Base-by-base conservation (phyloP, 2,888 invertebrate genomes). In the Archaeoteleia sp. region DNA sequence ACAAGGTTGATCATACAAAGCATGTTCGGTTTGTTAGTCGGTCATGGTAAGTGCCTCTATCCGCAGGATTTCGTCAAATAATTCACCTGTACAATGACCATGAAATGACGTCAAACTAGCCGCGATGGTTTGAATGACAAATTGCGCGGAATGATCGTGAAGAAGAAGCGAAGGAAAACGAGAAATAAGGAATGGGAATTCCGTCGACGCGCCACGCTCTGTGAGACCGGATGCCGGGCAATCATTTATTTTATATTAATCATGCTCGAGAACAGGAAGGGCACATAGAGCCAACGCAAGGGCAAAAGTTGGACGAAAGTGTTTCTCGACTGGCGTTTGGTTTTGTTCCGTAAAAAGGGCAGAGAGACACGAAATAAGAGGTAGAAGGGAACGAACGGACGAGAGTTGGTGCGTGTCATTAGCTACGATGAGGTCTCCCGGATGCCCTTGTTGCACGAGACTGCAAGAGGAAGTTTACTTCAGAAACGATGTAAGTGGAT, bases 161-260 rank as follows among this genome's bases (percentile, higher is more conserved):
- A 74, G 68, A 61, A 70, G 73, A 72, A 60, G 42, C 48, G 54
- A 68, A 72, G 61, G 43, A 69, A 73, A 75, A 72, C 68, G 70
- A 74, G 72, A 70, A 70, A 62, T 62, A 62, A 72, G 71, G 73
- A 75, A 72, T 73, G 72, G 70, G 68, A 71, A 71, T 70, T 68
- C 48, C 72, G 61, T 71, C 63, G 71, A 67, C 65, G 67, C 71
- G 67, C 75, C 67, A 72, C 72, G 75, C 63, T 70, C 76, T 80
- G 80, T 81, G 82, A 70, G 83, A 83, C 83, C 84, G 84, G 84
- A 84, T 84, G 84, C 74, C 74, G 73, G 68, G 80, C 78, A 83
- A 83, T 83, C 81, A 82, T 84, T 84, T 81, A 82, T 83, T 84
- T 81, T 79, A 83, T 83, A 84, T 84, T 82, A 83, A 83, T 84